A percentile compares a stretch with the other conserved stretches of the same genome.
Conservation (phyloP, 2,888 invertebrate genomes). For the Parthenolecanium corni region DNA sequence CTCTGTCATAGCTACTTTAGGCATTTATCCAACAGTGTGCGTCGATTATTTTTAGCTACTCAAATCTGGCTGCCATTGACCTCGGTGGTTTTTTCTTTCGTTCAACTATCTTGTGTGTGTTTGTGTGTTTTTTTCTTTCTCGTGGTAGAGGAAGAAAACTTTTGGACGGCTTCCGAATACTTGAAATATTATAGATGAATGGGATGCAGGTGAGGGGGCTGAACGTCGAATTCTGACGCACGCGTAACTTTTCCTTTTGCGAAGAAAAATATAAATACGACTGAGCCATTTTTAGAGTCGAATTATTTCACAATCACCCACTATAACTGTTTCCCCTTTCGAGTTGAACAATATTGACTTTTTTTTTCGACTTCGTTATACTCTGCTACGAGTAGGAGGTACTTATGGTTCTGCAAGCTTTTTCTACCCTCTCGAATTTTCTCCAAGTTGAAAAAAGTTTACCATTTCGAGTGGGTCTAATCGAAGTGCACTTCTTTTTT, state of each 20-base stretch:
- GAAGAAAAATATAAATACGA: too few relatives aligned
- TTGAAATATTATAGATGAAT: neutral
- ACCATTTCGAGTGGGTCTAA: too few relatives aligned
- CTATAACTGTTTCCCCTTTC: too few relatives aligned
- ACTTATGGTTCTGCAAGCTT: too few relatives aligned
- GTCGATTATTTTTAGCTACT: slow-evolving; percentile 8
- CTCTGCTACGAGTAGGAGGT: too few relatives aligned
- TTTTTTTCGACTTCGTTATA: too few relatives aligned
- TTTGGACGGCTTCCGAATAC: neutral
- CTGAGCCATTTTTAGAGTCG: too few relatives aligned
- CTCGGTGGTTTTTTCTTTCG: slow-evolving; percentile 8
- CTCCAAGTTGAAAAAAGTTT: too few relatives aligned
- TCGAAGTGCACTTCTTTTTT: too few relatives aligned
- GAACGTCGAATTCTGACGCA: neutral
- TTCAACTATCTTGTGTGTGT: neutral
- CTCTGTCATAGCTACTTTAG: slow-evolving; percentile 2
- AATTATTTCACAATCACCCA: too few relatives aligned
- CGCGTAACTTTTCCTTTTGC: neutral
- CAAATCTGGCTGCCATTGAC: slow-evolving; percentile 10
- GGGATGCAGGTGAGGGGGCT: neutral
- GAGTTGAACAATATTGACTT: too few relatives aligned
- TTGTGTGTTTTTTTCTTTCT: neutral
- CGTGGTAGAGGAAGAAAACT: neutral
- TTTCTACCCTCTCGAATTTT: too few relatives aligned
- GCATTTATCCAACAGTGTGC: slow-evolving; percentile 8